Conservation (phyloP, 1,140 invertebrate species). For the Limonius californicus region DNA sequence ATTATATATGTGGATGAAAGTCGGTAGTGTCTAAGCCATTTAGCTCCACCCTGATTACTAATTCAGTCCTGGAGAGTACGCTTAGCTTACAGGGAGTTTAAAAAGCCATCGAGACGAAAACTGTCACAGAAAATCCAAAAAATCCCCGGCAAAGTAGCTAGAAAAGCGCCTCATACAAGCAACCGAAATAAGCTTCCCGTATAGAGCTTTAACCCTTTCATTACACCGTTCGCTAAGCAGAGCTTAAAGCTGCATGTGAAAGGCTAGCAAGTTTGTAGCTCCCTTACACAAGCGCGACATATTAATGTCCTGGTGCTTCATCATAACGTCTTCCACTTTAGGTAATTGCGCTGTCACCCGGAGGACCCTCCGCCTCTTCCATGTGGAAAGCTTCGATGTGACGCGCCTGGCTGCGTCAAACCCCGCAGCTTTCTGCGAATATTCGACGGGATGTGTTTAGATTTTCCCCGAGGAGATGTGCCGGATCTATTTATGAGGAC, state of each 20-base stretch:
- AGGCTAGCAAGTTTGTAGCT: not conserved
- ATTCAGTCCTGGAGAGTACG: no score
- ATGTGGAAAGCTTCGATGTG: not conserved
- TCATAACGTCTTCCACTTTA: not conserved
- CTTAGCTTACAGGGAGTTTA: no score
- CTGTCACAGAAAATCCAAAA: not conserved
- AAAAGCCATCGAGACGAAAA: no score
- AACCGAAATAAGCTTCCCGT: not conserved
- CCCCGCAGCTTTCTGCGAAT: not conserved
- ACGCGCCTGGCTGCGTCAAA: not conserved
- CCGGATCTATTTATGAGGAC: not conserved
- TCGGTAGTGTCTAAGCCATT: no score
- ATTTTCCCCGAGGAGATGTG: not conserved
- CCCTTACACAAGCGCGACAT: not conserved
- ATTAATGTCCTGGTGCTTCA: not conserved
- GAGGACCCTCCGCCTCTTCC: not conserved
- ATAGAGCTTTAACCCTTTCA: constrained; percentile 1
- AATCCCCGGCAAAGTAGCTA: not conserved
- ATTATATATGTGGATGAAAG: no score
- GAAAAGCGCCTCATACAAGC: not conserved
- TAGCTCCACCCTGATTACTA: no score
- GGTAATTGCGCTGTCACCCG: constrained; percentile 3
- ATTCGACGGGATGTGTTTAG: not conserved
- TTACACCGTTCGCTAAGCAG: constrained; percentile 3
- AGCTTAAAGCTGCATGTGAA: constrained; percentile 5